Percentiles rank a stretch among this genome's conserved stretches.
Conservation (phyloP, 1,140 invertebrate genomes). For the Hestina assimilis region DNA sequence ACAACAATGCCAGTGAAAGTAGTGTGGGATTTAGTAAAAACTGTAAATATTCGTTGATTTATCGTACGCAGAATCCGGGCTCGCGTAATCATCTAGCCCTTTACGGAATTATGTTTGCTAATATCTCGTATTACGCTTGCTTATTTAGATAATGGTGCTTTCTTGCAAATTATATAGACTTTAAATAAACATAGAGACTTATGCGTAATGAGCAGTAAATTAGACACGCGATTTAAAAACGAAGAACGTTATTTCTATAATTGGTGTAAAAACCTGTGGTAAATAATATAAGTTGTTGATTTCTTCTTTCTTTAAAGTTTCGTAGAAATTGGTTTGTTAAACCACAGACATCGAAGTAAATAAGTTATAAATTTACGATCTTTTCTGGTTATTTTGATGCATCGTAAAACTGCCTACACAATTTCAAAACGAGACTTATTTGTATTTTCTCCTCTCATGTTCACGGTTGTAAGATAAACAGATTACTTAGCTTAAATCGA, state of each 20-base stretch:
- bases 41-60: conserved; percentile 31
- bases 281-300: no score
- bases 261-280: no score
- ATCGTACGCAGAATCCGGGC: conserved; percentile 24
- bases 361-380: no score
- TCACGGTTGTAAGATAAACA: not conserved
- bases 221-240: no score
- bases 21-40: conserved; percentile 28
- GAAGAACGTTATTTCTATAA: no score
- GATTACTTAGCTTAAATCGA: not conserved
- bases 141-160: conserved; percentile 7
- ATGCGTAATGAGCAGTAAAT: no score
- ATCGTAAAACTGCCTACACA: not conserved
- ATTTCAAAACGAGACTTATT: not conserved
- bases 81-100: conserved; percentile 20
- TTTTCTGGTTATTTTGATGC: not conserved
- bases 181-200: not conserved
- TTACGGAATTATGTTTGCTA: conserved; percentile 17
- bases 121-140: conserved; percentile 4
- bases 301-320: no score
- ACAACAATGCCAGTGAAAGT: conserved; percentile 52
- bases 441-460: not conserved
- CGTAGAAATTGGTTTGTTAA: no score
- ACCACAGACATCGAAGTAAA: no score
- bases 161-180: not conserved